Evolutionary conservation across 2,113 vertebrate species (phyloP).

Genomic region (Physeter macrocephalus): DNA sequence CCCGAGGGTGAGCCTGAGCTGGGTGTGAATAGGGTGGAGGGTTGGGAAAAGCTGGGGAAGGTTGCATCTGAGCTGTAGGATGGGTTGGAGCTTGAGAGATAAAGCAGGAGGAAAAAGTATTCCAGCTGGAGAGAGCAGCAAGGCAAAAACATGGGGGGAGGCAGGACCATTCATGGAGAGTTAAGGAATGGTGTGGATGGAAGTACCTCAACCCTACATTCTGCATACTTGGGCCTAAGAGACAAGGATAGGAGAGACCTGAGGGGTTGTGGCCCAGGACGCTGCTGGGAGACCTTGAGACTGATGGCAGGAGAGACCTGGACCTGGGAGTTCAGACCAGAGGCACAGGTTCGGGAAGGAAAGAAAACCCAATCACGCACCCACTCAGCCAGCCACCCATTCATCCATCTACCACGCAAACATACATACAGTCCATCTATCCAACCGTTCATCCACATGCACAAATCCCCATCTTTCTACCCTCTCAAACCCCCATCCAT

Average conservation of each 20-base stretch:
- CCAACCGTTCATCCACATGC: background rate
- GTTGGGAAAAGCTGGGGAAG: background rate
- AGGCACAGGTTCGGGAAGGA: background rate
- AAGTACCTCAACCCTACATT: background rate
- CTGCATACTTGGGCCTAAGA: background rate
- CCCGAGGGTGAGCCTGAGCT: conserved; percentile 79
- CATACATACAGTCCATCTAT: background rate
- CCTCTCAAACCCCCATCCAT: background rate
- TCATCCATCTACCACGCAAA: background rate
- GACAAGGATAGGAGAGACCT: background rate
- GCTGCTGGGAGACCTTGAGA: background rate
- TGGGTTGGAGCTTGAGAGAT: background rate
- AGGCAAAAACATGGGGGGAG: background rate
- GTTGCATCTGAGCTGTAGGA: background rate
- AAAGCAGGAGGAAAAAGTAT: background rate
- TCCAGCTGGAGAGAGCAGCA: background rate
- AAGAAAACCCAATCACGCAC: background rate
- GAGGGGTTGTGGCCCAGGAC: background rate
- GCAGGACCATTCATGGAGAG: no score
- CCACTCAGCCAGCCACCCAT: background rate
- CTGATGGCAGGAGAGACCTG: background rate
- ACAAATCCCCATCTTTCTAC: background rate
- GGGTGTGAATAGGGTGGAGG: background rate
- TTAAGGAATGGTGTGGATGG: background rate
- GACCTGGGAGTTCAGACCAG: background rate